Conservation (phyloP, 1,140 invertebrate species). For the Panagrolaimus sp. region DNA sequence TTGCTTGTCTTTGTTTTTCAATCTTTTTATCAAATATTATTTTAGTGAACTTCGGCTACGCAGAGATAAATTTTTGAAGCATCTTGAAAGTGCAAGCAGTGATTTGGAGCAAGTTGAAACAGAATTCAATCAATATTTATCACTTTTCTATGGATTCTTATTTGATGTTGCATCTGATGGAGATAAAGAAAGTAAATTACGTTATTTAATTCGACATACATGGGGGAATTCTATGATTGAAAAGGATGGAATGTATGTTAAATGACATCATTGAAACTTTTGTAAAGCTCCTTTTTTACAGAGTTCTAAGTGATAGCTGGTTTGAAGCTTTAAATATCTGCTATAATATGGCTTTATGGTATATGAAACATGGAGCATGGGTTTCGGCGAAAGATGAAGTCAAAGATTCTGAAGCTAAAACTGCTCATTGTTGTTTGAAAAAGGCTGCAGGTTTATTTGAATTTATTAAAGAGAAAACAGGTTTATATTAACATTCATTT, state of each 20-base stretch:
- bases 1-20: conserved; percentile 13
- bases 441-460: conserved; percentile 69
- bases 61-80: conserved; percentile 65
- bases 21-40: conserved; percentile 36
- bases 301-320: conserved; percentile 65
- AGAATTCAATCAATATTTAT: conserved; percentile 66
- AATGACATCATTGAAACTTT: neutral
- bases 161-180: conserved; percentile 61
- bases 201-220: conserved; percentile 48
- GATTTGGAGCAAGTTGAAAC: conserved; percentile 64
- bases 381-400: conserved; percentile 68
- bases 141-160: conserved; percentile 66
- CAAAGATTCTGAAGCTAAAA: conserved; percentile 69
- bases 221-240: conserved; percentile 69
- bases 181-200: neutral
- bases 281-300: conserved; percentile 53
- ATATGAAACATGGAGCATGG: conserved; percentile 71
- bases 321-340: conserved; percentile 69
- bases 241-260: conserved; percentile 61
- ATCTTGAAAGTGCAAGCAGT: conserved; percentile 64
- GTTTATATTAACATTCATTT: conserved; percentile 43
- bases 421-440: conserved; percentile 68
- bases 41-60: conserved; percentile 66
- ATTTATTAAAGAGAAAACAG: conserved; percentile 14
- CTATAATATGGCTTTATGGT: conserved; percentile 69